These are phyloP conservation scores for Diadumene lineata DNA, from an alignment of 92 coral and sea anemone genomes.

Conservation along the genomic window DNA sequence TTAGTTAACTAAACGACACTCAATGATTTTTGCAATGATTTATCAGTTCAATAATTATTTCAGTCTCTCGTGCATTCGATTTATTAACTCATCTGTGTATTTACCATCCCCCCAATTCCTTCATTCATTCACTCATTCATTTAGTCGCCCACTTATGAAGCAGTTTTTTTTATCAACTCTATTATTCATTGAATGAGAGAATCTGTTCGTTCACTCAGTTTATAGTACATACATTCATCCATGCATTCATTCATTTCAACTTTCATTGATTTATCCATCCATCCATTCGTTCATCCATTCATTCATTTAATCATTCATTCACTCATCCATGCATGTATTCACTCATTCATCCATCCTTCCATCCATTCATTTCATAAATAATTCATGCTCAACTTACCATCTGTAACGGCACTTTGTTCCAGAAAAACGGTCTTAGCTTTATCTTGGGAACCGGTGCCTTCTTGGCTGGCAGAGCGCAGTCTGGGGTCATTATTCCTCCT, in stretches of 20 bases:
- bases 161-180: too few relatives aligned
- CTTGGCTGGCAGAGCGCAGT: constrained; percentile 51
- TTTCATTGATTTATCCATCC: not conserved
- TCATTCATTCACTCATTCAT: not conserved
- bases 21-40: not conserved
- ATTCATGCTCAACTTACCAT: constrained; percentile 62
- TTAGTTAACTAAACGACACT: not conserved
- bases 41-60: not conserved
- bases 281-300: not conserved
- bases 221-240: not conserved
- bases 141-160: not conserved
- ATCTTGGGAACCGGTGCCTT: constrained; percentile 64
- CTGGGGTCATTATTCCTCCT: constrained; percentile 38
- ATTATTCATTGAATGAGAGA: not conserved
- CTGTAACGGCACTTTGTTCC: constrained; percentile 88
- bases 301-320: not conserved
- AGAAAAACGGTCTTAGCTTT: constrained; percentile 90
- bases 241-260: not conserved
- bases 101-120: not conserved
- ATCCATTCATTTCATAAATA: too few relatives aligned
- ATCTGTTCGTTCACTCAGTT: not conserved
- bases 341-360: not conserved
- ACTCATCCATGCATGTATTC: not conserved
- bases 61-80: not conserved
- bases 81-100: not conserved